phyloP scores from a whole-genome alignment of 1,140 invertebrate species.

The Trialeurodes vaporariorum region DNA sequence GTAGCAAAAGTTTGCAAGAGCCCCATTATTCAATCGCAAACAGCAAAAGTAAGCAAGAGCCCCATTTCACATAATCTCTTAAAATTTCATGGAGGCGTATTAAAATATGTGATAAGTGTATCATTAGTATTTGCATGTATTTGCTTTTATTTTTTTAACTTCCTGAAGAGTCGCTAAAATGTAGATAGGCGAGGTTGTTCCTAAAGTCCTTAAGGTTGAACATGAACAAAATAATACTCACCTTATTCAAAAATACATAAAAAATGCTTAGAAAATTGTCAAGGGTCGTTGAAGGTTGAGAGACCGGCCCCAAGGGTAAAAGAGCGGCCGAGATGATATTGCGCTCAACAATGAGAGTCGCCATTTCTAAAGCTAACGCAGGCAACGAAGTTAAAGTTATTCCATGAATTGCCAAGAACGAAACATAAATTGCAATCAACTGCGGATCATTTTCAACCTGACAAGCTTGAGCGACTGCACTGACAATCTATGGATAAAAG shows the following conservation, averaged over 20 bases:
- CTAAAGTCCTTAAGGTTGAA: no score
- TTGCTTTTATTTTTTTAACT: no score
- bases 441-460: constrained; percentile 79
- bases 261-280: constrained; percentile 68
- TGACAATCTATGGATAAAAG: constrained; percentile 34
- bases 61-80: no score
- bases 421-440: constrained; percentile 78
- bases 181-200: no score
- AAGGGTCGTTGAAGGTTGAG: constrained; percentile 47
- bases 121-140: no score
- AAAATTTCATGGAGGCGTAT: no score
- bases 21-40: no score
- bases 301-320: constrained; percentile 47
- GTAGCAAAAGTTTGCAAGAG: no score
- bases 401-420: constrained; percentile 64
- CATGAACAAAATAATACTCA: no score
- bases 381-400: constrained; percentile 32
- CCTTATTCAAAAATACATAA: constrained; percentile 59
- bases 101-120: no score
- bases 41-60: no score
- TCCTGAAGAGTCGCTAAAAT: no score
- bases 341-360: constrained; percentile 86
- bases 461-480: constrained; percentile 65
- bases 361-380: constrained; percentile 64
- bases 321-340: constrained; percentile 75